A percentile compares a stretch with the other conserved stretches of the same genome.
phyloP scores from a whole-genome alignment of 1,140 invertebrate genomes.

The Heterodera schachtii region DNA sequence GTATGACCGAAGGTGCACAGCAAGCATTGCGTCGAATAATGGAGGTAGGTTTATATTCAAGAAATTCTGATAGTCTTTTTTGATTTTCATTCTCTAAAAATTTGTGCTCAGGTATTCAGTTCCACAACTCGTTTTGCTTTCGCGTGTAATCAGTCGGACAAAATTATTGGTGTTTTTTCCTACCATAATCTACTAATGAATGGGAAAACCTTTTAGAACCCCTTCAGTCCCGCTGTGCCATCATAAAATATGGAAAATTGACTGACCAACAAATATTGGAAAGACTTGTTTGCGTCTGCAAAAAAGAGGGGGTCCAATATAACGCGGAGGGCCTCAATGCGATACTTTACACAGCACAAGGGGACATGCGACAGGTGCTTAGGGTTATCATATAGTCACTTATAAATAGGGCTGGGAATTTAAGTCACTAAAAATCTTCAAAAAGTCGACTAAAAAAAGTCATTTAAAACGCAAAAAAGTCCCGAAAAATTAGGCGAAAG shows the following conservation, averaged over 20 bases:
- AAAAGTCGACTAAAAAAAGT: too few species aligned
- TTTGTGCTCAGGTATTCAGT: constrained; percentile 88
- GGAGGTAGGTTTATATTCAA: constrained; percentile 74
- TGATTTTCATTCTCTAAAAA: too few species aligned
- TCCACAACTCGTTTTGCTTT: constrained; percentile 95
- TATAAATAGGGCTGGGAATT: too few species aligned
- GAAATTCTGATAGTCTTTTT: too few species aligned
- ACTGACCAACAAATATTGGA: constrained; percentile 82
- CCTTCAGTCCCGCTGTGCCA: constrained; percentile 96
- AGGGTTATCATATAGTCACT: too few species aligned
- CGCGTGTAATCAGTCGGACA: constrained; percentile 97
- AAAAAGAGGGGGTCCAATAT: constrained; percentile 79
- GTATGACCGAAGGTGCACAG: constrained; percentile 69
- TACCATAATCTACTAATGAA: background rate
- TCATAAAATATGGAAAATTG: constrained; percentile 88
- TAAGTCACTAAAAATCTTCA: too few species aligned
- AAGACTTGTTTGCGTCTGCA: constrained; percentile 77
- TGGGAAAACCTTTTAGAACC: constrained; percentile 73
- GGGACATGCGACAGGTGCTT: constrained; percentile 91
- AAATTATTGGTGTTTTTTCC: constrained; percentile 78
- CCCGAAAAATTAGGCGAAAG: too few species aligned
- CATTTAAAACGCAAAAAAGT: too few species aligned
- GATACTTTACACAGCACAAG: constrained; percentile 95
- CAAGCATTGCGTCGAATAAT: constrained; percentile 89
- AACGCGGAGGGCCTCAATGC: constrained; percentile 93